phyloP scores from a whole-genome alignment of 2,888 invertebrate species.

The Zaprionus bogoriensis region DNA sequence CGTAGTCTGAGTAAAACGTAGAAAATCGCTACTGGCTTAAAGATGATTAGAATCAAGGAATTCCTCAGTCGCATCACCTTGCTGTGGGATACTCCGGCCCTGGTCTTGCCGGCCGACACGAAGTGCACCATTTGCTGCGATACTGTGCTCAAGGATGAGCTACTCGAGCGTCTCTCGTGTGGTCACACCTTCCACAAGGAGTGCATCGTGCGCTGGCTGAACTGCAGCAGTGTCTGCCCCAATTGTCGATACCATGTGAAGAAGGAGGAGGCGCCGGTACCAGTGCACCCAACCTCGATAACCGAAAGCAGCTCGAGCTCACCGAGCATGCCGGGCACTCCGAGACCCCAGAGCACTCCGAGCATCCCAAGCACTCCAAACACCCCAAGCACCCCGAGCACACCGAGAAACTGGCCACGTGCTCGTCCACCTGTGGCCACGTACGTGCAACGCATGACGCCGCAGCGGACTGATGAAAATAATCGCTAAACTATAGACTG shows the following conservation, averaged over 20 bases:
- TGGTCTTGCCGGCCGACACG: not conserved
- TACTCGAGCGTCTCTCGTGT: constrained; percentile 8
- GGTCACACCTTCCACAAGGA: constrained; percentile 26
- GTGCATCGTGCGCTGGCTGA: constrained; percentile 29
- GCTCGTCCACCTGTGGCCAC: constrained; percentile 23
- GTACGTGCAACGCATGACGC: constrained; percentile 11
- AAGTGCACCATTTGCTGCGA: constrained; percentile 30
- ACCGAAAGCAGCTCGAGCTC: no score
- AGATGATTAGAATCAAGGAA: constrained; percentile 21
- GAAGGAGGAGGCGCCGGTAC: no score
- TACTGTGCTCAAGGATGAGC: constrained; percentile 6
- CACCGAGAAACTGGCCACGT: constrained; percentile 1
- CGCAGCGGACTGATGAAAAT: no score
- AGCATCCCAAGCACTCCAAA: no score
- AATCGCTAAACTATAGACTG: not conserved
- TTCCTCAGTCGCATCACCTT: not conserved
- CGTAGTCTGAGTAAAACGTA: not conserved
- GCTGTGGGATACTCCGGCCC: not conserved
- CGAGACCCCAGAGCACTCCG: no score
- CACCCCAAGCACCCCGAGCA: no score
- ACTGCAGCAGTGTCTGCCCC: constrained; percentile 18
- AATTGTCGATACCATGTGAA: constrained; percentile 8
- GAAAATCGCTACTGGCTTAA: not conserved
- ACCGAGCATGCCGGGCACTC: no score
- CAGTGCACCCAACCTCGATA: no score